phyloP scores from a whole-genome alignment of 2,797 vertebrate species.

The Uromys caudimaculatus region DNA sequence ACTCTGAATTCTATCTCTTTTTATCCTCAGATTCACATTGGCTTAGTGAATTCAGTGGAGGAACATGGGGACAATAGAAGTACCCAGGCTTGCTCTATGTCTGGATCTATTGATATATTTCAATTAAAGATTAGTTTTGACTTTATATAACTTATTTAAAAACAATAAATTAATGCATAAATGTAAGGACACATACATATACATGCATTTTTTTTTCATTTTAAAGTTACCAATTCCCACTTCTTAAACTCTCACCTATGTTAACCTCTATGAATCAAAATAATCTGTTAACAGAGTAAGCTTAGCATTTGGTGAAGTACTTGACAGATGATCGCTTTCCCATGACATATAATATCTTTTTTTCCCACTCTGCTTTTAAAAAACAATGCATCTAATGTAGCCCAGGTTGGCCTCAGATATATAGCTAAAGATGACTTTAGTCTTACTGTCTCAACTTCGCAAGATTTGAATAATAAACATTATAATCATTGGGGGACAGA shows the following conservation, averaged over 20 bases:
- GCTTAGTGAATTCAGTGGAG: background rate
- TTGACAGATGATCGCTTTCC: background rate
- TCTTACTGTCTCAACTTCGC: background rate
- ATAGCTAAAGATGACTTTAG: background rate
- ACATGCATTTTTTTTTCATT: background rate
- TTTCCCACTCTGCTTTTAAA: too few relatives aligned
- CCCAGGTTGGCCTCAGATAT: background rate
- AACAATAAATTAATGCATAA: background rate
- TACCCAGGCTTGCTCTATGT: background rate
- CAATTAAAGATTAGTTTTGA: background rate
- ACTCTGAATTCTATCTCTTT: background rate
- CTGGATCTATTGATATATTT: background rate
- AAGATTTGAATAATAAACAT: background rate
- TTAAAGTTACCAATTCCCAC: background rate
- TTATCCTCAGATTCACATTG: background rate
- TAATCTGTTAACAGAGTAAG: fast-evolving
- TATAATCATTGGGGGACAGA: background rate
- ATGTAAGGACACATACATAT: background rate
- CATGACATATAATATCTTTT: background rate
- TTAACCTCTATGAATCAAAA: background rate
- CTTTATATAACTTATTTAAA: background rate
- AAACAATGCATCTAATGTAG: background rate
- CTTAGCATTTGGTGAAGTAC: background rate
- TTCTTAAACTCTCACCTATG: background rate
- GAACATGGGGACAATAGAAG: background rate